A percentile compares a stretch with the other conserved stretches of the same genome.
Evolutionary conservation across 2,113 vertebrate genomes (phyloP).

Genomic region (Canis aureus): DNA sequence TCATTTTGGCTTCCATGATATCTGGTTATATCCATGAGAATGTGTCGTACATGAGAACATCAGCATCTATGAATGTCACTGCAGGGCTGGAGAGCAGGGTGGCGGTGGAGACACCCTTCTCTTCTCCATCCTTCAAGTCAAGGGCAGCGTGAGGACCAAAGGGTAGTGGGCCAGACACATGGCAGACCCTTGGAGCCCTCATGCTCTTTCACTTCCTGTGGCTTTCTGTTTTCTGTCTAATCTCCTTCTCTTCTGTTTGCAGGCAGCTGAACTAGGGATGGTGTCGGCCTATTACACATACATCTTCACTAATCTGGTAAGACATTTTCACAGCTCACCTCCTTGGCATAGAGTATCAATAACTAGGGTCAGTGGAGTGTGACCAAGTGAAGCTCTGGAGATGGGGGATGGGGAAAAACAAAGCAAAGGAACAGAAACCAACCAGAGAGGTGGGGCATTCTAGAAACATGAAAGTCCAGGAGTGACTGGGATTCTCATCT

Average conservation of each 20-base stretch:
- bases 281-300: slow-evolving; percentile 98
- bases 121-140: not conserved
- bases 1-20: not conserved
- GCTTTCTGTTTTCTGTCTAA: slow-evolving; percentile 74
- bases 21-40: not conserved
- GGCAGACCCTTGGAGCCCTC: not conserved
- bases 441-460: not conserved
- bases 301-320: slow-evolving; percentile 99
- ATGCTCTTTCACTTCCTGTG: not conserved
- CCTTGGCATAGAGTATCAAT: not conserved
- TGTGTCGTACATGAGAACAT: not conserved
- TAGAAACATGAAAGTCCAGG: not conserved
- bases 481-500: not conserved
- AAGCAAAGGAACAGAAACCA: not conserved
- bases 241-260: slow-evolving; percentile 83
- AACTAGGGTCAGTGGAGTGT: slow-evolving; percentile 39
- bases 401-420: accelerated
- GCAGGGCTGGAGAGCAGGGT: accelerated
- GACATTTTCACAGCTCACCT: slow-evolving; percentile 75
- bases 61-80: not conserved
- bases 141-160: not conserved
- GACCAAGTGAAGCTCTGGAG: not conserved
- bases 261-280: slow-evolving; percentile 99
- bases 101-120: not conserved
- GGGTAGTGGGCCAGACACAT: not conserved